Percentiles rank a stretch among this genome's conserved stretches.
Conservation (phyloP, 2,797 vertebrate species). For the Lutjanus campechanus region DNA sequence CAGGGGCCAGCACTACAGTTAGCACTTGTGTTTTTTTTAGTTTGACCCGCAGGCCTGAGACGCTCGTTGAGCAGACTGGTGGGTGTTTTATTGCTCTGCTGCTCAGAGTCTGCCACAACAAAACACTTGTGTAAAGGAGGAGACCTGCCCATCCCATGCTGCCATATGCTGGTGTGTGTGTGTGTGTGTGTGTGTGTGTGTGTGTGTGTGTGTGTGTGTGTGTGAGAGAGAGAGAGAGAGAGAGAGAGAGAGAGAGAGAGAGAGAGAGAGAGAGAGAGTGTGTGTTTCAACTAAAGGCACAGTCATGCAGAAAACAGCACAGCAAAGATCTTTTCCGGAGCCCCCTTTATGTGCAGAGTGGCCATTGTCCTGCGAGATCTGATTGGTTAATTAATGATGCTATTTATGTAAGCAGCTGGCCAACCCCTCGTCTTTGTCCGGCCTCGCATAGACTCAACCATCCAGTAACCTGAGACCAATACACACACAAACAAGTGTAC, state of each 20-base stretch:
- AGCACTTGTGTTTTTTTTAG: conserved; percentile 28
- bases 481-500: background rate
- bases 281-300: conserved; percentile 70
- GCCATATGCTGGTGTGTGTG: conserved; percentile 57
- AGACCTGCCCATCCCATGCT: conserved; percentile 67
- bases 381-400: conserved; percentile 84
- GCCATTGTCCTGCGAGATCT: conserved; percentile 72
- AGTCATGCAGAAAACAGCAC: conserved; percentile 84
- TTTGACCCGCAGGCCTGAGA: conserved; percentile 56
- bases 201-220: conserved; percentile 33
- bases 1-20: conserved; percentile 15
- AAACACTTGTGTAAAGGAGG: conserved; percentile 67
- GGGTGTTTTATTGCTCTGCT: conserved; percentile 73
- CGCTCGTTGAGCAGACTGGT: conserved; percentile 49
- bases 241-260: no score
- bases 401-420: conserved; percentile 75
- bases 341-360: conserved; percentile 58
- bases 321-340: conserved; percentile 75
- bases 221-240: no score
- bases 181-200: conserved; percentile 33
- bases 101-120: conserved; percentile 67
- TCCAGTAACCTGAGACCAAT: conserved; percentile 59
- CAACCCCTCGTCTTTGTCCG: conserved; percentile 51
- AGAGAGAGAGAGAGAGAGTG: conserved; percentile 36
- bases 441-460: conserved; percentile 19